Evolutionary conservation across 2,888 invertebrate species (phyloP).

Genomic region (Euphydryas editha): DNA sequence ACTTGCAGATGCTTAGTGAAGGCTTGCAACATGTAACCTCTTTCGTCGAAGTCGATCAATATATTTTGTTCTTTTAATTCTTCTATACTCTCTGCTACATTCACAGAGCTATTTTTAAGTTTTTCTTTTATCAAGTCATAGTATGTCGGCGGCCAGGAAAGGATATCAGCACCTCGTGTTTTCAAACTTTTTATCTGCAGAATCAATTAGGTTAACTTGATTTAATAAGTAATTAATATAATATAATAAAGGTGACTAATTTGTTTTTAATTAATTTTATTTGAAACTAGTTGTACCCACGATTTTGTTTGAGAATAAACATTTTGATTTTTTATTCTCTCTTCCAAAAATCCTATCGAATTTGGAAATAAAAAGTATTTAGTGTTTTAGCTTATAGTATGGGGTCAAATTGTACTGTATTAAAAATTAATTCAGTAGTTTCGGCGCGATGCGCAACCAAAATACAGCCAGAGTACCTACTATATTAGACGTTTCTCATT

Average conservation of each 20-base stretch:
- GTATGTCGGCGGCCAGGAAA: constrained; percentile 94
- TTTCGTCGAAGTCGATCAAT: constrained; percentile 97
- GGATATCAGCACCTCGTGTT: constrained; percentile 93
- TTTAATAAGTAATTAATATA: background rate
- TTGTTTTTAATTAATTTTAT: too few relatives aligned
- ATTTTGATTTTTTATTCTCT: too few relatives aligned
- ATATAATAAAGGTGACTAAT: too few relatives aligned
- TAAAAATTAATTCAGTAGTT: too few relatives aligned
- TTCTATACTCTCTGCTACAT: constrained; percentile 89
- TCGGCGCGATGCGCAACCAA: too few relatives aligned
- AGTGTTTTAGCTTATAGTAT: too few relatives aligned
- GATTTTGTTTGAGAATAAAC: too few relatives aligned
- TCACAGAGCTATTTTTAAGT: constrained; percentile 88
- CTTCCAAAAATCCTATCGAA: too few relatives aligned
- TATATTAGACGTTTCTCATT: too few relatives aligned
- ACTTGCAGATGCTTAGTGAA: constrained; percentile 98
- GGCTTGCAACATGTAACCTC: constrained; percentile 98
- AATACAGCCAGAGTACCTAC: too few relatives aligned
- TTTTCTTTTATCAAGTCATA: constrained; percentile 92
- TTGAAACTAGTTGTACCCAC: background rate
- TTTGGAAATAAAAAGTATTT: too few relatives aligned
- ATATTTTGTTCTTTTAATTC: constrained; percentile 93
- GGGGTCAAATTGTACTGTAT: too few relatives aligned
- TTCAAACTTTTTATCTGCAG: constrained; percentile 88
- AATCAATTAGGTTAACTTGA: constrained; percentile 50